phyloP scores from a whole-genome alignment of 2,888 invertebrate species.

The Eilema depressum region DNA sequence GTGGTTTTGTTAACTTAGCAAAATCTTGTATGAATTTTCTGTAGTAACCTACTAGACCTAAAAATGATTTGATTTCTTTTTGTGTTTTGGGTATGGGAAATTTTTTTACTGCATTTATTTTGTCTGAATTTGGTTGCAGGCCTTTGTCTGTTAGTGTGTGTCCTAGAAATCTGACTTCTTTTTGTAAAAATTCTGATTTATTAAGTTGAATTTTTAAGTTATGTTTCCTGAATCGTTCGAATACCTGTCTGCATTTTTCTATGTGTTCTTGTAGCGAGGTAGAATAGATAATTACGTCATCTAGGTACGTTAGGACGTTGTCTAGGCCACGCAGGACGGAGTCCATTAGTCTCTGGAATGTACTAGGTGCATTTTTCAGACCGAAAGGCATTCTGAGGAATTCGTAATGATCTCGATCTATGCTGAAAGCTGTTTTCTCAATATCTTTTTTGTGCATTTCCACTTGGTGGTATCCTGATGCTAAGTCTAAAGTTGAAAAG shows the following conservation, averaged over 20 bases:
- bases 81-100: too few relatives aligned
- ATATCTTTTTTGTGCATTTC: slow-evolving; percentile 37
- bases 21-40: slow-evolving; percentile 31
- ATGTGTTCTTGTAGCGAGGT: slow-evolving; percentile 44
- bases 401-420: slow-evolving; percentile 57
- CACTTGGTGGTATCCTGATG: slow-evolving; percentile 46
- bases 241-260: slow-evolving; percentile 42
- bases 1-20: slow-evolving; percentile 45
- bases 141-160: too few relatives aligned
- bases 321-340: slow-evolving; percentile 51
- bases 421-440: slow-evolving; percentile 58
- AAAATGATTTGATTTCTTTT: too few relatives aligned
- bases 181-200: slow-evolving; percentile 45
- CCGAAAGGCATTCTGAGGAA: slow-evolving; percentile 60
- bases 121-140: too few relatives aligned
- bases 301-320: slow-evolving; percentile 36
- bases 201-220: slow-evolving; percentile 46
- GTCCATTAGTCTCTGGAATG: slow-evolving; percentile 62
- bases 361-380: slow-evolving; percentile 55
- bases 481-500: slow-evolving; percentile 50
- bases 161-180: slow-evolving; percentile 32
- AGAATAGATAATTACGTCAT: slow-evolving; percentile 25
- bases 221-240: slow-evolving; percentile 42
- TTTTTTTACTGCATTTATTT: too few relatives aligned
- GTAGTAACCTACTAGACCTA: too few relatives aligned